phyloP scores from a whole-genome alignment of 2,888 invertebrate genomes.

The Laspeyria flexula region DNA sequence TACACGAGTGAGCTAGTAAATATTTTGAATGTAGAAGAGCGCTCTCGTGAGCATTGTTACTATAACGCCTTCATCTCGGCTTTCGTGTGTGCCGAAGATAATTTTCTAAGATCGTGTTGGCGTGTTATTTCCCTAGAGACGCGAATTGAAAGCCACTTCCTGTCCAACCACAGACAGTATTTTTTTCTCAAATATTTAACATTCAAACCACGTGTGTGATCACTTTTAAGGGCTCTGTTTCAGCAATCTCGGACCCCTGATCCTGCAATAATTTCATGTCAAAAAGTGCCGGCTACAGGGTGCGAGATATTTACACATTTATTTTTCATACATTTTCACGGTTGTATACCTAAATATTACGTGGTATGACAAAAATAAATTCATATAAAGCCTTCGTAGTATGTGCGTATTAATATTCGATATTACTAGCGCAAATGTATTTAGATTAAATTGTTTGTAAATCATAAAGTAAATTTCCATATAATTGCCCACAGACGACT shows the following conservation, averaged over 20 bases:
- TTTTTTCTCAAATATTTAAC: slow-evolving; percentile 15
- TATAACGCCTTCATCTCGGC: slow-evolving; percentile 21
- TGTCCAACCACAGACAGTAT: slow-evolving; percentile 15
- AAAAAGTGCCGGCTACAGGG: slow-evolving; percentile 4
- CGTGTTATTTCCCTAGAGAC: slow-evolving; percentile 57
- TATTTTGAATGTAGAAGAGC: slow-evolving; percentile 12
- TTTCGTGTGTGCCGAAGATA: slow-evolving; percentile 41
- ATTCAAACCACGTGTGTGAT: slow-evolving; percentile 17
- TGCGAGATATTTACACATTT: slow-evolving; percentile 8
- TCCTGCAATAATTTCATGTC: slow-evolving; percentile 17
- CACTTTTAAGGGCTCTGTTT: slow-evolving; percentile 11
- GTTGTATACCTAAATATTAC: not conserved
- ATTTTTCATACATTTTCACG: slow-evolving; percentile 5
- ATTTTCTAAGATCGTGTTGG: slow-evolving; percentile 46
- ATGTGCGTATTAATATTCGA: not conserved
- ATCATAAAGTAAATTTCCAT: too few species aligned
- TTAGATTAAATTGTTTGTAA: not conserved
- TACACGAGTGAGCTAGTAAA: slow-evolving; percentile 3
- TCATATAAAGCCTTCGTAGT: not conserved
- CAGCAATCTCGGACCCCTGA: slow-evolving; percentile 12
- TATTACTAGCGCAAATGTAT: not conserved
- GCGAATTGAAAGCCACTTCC: slow-evolving; percentile 47
- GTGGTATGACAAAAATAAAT: not conserved
- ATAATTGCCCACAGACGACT: too few species aligned
- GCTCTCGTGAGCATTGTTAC: slow-evolving; percentile 34